These are phyloP conservation scores for Percopsis omiscomaycus DNA, from an alignment of 2,797 vertebrate species.

Conservation along the genomic window DNA sequence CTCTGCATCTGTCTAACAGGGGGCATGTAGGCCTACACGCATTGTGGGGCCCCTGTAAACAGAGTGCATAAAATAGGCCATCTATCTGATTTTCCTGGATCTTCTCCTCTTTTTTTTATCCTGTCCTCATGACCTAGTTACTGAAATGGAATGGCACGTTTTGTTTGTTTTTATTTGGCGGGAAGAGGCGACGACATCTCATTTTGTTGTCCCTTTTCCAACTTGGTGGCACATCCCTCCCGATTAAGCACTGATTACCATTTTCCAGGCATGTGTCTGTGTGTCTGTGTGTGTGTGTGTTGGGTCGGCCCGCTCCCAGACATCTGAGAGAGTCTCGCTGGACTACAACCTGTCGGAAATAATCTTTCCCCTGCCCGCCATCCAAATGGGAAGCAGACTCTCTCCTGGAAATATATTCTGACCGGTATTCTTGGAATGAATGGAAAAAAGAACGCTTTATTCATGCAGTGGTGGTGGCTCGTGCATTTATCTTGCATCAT, in stretches of 20 bases:
- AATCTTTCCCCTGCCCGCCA: conserved; percentile 30
- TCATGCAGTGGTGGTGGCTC: conserved; percentile 28
- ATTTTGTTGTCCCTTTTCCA: conserved; percentile 3
- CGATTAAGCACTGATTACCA: conserved; percentile 22
- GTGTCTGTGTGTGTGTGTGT: conserved; percentile 3
- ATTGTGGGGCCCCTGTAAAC: background rate
- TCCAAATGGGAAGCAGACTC: conserved; percentile 46
- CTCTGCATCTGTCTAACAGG: conserved; percentile 12
- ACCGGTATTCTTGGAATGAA: conserved; percentile 49
- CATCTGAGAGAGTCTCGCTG: conserved; percentile 39
- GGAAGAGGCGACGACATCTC: background rate
- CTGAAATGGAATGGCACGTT: too few relatives aligned
- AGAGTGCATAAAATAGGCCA: too few relatives aligned
- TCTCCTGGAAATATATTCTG: conserved; percentile 39
- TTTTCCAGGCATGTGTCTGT: conserved; percentile 17
- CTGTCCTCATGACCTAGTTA: background rate
- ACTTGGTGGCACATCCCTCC: conserved; percentile 3
- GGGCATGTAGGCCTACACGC: background rate
- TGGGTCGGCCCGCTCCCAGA: conserved; percentile 17
- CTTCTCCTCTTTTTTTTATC: conserved; percentile 8
- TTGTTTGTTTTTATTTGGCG: too few relatives aligned
- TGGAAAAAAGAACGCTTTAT: conserved; percentile 41
- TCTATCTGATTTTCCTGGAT: background rate
- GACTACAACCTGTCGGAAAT: conserved; percentile 50
- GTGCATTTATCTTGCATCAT: conserved; percentile 18